Evolutionary conservation across 2,113 vertebrate species (phyloP).

Genomic region (Corythoichthys intestinalis): DNA sequence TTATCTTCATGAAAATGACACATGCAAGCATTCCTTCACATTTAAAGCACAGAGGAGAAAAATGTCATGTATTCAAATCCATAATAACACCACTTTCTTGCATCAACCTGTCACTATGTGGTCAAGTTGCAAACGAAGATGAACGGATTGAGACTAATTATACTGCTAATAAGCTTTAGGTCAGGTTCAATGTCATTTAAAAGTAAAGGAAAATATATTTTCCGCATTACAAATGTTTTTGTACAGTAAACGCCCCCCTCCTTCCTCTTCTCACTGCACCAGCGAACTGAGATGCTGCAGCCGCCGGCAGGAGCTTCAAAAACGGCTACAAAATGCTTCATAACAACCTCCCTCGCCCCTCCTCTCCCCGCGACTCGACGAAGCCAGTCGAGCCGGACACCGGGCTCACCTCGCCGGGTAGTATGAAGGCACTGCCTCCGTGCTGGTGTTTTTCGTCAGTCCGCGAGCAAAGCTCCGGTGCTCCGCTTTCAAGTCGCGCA

Average conservation of each 20-base stretch:
- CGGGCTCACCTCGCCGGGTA: constrained; percentile 3
- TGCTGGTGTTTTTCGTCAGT: background rate
- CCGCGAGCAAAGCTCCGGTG: background rate
- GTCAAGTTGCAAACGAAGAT: constrained; percentile 1
- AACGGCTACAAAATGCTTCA: constrained; percentile 21
- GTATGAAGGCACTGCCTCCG: background rate
- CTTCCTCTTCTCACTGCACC: constrained; percentile 36
- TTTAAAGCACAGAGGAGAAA: too few species aligned
- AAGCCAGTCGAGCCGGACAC: background rate
- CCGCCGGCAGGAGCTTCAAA: constrained; percentile 21
- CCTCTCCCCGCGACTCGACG: background rate
- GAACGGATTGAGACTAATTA: constrained; percentile 2
- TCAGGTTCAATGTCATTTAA: background rate
- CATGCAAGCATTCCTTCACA: background rate
- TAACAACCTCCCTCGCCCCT: background rate
- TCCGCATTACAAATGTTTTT: constrained; percentile 26
- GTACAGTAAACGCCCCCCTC: constrained; percentile 32
- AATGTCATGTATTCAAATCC: background rate
- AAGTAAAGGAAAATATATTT: background rate
- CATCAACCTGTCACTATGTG: background rate
- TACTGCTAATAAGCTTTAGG: background rate
- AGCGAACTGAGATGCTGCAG: constrained; percentile 67
- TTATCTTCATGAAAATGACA: background rate
- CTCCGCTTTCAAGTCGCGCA: constrained; percentile 26
- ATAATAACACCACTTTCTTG: background rate